Evolutionary conservation across 2,888 invertebrate genomes (phyloP), one percentile per base, ranked within the genome.

Genomic region (Plemyria rubiginata): DNA sequence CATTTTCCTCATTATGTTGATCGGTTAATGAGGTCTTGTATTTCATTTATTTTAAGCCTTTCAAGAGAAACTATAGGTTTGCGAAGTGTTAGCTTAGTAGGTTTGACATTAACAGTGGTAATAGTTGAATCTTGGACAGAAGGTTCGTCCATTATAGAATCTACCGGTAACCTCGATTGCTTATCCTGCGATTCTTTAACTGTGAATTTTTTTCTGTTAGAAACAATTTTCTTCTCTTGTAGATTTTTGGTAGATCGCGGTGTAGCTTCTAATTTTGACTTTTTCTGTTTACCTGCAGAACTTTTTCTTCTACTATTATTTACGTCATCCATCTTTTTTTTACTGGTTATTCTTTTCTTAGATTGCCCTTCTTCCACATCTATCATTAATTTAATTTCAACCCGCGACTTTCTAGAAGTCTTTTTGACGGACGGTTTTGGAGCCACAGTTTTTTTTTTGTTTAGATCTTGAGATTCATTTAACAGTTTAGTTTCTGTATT

Each of bases 121-220:
- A 86, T 66, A 36, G 83, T 80, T 12, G 93, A 89, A 71, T 93
- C 93, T 84, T 95, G 95, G 7, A 94, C 71, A 0, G 79, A 78
- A 0, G 75, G 45, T 16, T 85, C 82, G 43, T 82, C 77, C 54
- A 81, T 77, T 45, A 71, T 67, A 28, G 67, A 46, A 52, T 74
- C 68, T 60, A 75, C 74, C 8, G 61, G 32, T 41, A 67, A 68
- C 54, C 13, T 54, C 60, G 59, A 62, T 15, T 29, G 46, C 61
- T 56, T 72, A 3, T 80, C 80, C 73, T 84, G 80, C 52, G 76
- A 79, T 41, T 85, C 84, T 56, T 70, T 73, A 32, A 79, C 72
- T 38, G 70, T 72, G 28, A 75, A 13, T 5, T 73, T 68, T 50
- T 65, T 67, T 15, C 67, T 60, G 9, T 59, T 73, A 69, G 60